Percentiles rank a stretch among this genome's conserved stretches.
Evolutionary conservation across 1,140 invertebrate species (phyloP).

Genomic region (Drosophila eugracilis): DNA sequence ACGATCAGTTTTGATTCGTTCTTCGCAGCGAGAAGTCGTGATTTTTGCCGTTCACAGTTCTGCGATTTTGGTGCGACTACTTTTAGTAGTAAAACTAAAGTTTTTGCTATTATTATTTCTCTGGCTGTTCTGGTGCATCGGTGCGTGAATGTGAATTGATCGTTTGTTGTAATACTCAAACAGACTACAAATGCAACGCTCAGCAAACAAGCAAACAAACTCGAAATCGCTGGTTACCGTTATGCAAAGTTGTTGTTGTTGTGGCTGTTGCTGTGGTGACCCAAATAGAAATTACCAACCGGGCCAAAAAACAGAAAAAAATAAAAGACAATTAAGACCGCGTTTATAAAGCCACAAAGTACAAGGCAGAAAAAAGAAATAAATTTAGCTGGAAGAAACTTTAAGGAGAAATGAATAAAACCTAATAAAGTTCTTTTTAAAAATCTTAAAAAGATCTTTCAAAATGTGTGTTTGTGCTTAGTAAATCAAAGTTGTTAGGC

Average conservation of each 20-base stretch:
- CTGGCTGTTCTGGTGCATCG: constrained; percentile 47
- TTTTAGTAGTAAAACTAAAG: constrained; percentile 13
- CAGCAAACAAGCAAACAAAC: constrained; percentile 36
- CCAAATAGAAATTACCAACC: constrained; percentile 69
- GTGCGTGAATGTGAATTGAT: constrained; percentile 50
- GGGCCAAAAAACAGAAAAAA: constrained; percentile 41
- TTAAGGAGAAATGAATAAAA: background rate
- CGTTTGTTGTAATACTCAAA: constrained; percentile 31
- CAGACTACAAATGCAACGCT: constrained; percentile 10
- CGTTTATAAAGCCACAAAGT: constrained; percentile 61
- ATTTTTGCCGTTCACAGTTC: constrained; percentile 26
- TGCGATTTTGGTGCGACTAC: constrained; percentile 20
- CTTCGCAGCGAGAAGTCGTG: constrained; percentile 60
- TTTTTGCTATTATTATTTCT: constrained; percentile 14
- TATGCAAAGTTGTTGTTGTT: constrained; percentile 69
- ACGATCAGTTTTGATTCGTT: constrained; percentile 64
- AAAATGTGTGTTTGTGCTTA: no score
- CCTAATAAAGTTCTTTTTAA: background rate
- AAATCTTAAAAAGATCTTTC: no score
- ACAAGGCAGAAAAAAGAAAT: constrained; percentile 15
- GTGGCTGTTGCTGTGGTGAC: constrained; percentile 57
- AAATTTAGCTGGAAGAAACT: background rate
- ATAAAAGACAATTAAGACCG: constrained; percentile 47
- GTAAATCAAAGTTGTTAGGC: no score
- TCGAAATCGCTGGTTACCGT: constrained; percentile 53